Conservation (phyloP, 2,888 invertebrate genomes). For the Tortricodes alternella region DNA sequence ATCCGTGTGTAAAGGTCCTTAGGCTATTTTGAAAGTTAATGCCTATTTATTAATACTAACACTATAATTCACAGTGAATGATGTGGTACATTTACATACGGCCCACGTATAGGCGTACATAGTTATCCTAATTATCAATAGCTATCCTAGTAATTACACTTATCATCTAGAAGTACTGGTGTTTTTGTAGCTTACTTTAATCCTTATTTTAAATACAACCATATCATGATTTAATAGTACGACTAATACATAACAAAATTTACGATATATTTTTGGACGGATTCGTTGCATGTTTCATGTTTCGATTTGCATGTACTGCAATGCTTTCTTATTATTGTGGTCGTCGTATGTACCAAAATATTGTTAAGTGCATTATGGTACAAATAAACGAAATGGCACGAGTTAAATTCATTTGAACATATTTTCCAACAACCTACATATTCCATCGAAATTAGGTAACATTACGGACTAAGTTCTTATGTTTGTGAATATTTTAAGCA, state of each 20-base stretch:
- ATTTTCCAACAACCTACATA: slow-evolving; percentile 38
- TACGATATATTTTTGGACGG: slow-evolving; percentile 49
- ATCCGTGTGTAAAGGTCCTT: too few species aligned
- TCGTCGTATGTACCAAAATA: slow-evolving; percentile 24
- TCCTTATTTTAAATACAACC: slow-evolving; percentile 23
- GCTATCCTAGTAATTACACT: slow-evolving; percentile 27
- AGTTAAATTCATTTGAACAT: slow-evolving; percentile 54
- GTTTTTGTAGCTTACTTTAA: slow-evolving; percentile 5
- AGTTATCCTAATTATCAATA: slow-evolving; percentile 10
- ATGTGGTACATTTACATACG: slow-evolving; percentile 29
- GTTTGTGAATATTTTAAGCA: slow-evolving; percentile 40
- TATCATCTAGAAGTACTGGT: slow-evolving; percentile 27
- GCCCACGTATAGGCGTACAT: neutral
- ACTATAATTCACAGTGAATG: slow-evolving; percentile 31
- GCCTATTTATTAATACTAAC: slow-evolving; percentile 16
- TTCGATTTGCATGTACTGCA: slow-evolving; percentile 2
- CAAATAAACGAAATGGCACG: slow-evolving; percentile 59
- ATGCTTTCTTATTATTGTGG: slow-evolving; percentile 9
- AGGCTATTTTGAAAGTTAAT: slow-evolving; percentile 18
- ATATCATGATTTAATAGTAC: slow-evolving; percentile 7
- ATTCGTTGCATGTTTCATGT: slow-evolving; percentile 65
- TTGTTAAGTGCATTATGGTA: slow-evolving; percentile 13
- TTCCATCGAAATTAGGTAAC: slow-evolving; percentile 48
- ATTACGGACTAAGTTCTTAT: slow-evolving; percentile 30
- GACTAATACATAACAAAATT: neutral